These are phyloP conservation scores for Enteromius fasciolatus DNA, from an alignment of 2,797 vertebrate genomes.

Conservation along the genomic window DNA sequence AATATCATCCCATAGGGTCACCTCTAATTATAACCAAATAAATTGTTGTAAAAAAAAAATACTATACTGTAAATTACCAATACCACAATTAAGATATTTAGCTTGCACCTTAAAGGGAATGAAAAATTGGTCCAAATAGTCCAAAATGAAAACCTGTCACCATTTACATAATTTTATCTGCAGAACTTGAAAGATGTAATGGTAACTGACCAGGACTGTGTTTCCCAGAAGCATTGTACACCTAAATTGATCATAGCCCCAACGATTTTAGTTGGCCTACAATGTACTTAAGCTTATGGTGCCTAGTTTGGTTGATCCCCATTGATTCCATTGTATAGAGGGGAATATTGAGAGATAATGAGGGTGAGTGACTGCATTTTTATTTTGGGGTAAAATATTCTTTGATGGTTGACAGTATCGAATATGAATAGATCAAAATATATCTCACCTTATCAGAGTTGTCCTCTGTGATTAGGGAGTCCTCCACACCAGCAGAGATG, in stretches of 20 bases:
- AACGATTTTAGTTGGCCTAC: neutral
- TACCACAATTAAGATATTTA: neutral
- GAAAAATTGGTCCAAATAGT: neutral
- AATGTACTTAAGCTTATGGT: neutral
- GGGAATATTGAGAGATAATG: neutral
- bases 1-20: neutral
- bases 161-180: neutral
- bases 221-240: neutral
- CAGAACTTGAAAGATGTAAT: neutral
- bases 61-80: neutral
- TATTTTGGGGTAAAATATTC: neutral
- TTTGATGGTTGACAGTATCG: neutral
- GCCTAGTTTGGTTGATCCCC: neutral
- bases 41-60: neutral
- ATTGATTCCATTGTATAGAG: neutral
- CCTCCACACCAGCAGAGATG: slow-evolving; percentile 30
- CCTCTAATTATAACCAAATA: neutral
- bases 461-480: neutral
- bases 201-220: neutral
- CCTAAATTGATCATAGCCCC: neutral
- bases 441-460: slow-evolving; percentile 33
- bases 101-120: neutral
- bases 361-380: neutral
- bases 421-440: neutral
- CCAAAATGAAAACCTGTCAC: neutral